A percentile compares a stretch with the other conserved stretches of the same genome.
phyloP scores from a whole-genome alignment of 2,888 invertebrate species.

The Tuta absoluta region DNA sequence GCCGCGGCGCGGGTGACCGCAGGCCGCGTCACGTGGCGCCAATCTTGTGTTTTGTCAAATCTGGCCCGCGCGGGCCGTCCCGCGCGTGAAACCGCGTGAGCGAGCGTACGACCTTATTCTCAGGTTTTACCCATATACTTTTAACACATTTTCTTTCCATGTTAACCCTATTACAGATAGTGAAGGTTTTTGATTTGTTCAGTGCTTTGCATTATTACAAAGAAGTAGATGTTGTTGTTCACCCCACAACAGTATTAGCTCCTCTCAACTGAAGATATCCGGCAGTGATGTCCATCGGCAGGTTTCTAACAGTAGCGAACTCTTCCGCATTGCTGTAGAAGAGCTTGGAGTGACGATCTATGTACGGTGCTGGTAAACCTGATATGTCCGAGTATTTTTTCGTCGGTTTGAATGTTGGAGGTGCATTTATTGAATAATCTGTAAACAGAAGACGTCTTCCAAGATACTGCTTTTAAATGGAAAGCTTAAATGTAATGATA shows the following conservation, averaged over 20 bases:
- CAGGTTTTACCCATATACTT: too few relatives aligned
- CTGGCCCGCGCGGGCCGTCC: too few relatives aligned
- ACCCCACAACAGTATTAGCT: slow-evolving; percentile 88
- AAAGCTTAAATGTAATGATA: too few relatives aligned
- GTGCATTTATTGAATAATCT: slow-evolving; percentile 95
- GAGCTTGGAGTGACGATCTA: slow-evolving; percentile 94
- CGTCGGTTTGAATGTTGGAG: slow-evolving; percentile 93
- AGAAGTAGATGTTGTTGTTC: slow-evolving; percentile 27
- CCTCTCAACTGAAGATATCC: slow-evolving; percentile 93
- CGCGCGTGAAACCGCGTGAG: too few relatives aligned
- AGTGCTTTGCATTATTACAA: neutral
- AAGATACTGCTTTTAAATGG: neutral
- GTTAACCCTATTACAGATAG: neutral
- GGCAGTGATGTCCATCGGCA: slow-evolving; percentile 95
- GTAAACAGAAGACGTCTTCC: slow-evolving; percentile 41
- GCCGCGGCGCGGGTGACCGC: too few relatives aligned
- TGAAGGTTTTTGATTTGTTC: neutral
- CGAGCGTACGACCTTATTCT: too few relatives aligned
- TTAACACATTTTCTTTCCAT: too few relatives aligned
- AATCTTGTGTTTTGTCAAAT: too few relatives aligned
- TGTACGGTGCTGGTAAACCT: slow-evolving; percentile 92
- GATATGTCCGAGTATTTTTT: slow-evolving; percentile 97
- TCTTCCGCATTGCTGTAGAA: slow-evolving; percentile 93
- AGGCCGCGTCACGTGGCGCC: too few relatives aligned
- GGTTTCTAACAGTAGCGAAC: slow-evolving; percentile 89